Conservation (phyloP, 2,888 invertebrate species). For the Allacma fusca region DNA sequence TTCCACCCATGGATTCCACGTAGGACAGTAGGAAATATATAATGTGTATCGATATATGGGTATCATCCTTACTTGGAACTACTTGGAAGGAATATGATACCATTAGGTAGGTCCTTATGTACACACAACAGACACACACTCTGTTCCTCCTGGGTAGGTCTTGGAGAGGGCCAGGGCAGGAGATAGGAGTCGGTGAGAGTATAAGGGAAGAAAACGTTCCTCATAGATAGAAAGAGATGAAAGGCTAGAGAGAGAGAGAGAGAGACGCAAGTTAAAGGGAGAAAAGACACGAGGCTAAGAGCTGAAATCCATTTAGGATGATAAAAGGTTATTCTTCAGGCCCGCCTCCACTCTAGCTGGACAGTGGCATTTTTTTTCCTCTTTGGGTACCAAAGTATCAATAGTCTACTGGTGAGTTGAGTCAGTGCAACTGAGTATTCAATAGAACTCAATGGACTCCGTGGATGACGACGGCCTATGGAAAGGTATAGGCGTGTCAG, state of each 20-base stretch:
- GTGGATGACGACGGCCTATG: slow-evolving; percentile 39
- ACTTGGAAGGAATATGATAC: too few relatives aligned
- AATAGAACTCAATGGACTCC: slow-evolving; percentile 19
- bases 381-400: slow-evolving; percentile 31
- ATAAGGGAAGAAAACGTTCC: slow-evolving; percentile 9
- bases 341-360: slow-evolving; percentile 44
- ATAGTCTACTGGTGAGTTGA: slow-evolving; percentile 27
- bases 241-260: slow-evolving; percentile 28
- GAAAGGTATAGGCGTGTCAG: slow-evolving; percentile 55
- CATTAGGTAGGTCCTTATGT: too few relatives aligned
- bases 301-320: slow-evolving; percentile 48
- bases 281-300: slow-evolving; percentile 45
- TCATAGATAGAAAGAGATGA: slow-evolving; percentile 27
- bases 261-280: slow-evolving; percentile 41
- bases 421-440: slow-evolving; percentile 19
- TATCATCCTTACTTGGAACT: background rate
- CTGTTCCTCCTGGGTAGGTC: too few relatives aligned
- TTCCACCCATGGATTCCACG: background rate
- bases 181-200: background rate
- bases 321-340: slow-evolving; percentile 42
- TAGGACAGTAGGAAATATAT: background rate
- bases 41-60: background rate
- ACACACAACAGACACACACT: too few relatives aligned
- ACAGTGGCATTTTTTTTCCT: slow-evolving; percentile 31
- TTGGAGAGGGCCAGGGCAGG: too few relatives aligned